A percentile compares a stretch with the other conserved stretches of the same genome.
These are phyloP conservation scores for Biston betularia DNA, from an alignment of 2,888 invertebrate genomes.

Conservation along the genomic window DNA sequence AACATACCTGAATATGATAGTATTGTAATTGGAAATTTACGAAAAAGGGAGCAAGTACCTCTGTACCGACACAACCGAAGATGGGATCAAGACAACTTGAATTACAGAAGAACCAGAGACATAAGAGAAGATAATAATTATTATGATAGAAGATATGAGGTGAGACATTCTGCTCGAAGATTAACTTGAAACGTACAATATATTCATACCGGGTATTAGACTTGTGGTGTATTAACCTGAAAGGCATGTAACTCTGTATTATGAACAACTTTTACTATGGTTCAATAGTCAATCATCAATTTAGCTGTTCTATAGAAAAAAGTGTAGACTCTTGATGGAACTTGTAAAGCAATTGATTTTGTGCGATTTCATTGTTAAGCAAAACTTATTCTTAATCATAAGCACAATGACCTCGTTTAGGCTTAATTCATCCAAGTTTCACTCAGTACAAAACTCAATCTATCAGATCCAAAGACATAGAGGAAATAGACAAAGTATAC, in stretches of 20 bases:
- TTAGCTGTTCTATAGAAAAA: no score
- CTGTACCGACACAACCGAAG: conserved; percentile 31
- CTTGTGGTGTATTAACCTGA: no score
- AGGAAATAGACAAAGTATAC: conserved; percentile 8
- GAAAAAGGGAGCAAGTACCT: conserved; percentile 40
- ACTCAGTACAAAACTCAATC: background rate
- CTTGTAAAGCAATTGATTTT: no score
- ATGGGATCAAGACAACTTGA: conserved; percentile 28
- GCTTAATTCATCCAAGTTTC: background rate
- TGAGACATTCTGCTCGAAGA: background rate
- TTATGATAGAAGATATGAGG: conserved; percentile 39
- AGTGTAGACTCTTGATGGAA: no score
- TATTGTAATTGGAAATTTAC: conserved; percentile 36
- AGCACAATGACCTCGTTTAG: no score
- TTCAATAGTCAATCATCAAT: no score
- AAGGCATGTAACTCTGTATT: no score
- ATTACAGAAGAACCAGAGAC: conserved; percentile 43
- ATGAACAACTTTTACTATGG: no score
- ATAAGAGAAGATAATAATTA: conserved; percentile 34
- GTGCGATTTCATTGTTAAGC: no score
- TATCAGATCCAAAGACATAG: background rate
- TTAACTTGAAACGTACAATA: background rate
- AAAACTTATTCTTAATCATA: no score
- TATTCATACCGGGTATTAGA: background rate
- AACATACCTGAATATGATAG: conserved; percentile 19